Evolutionary conservation across 2,888 invertebrate genomes (phyloP), one percentile per base, ranked within the genome.

Genomic region (Drosophila putrida): DNA sequence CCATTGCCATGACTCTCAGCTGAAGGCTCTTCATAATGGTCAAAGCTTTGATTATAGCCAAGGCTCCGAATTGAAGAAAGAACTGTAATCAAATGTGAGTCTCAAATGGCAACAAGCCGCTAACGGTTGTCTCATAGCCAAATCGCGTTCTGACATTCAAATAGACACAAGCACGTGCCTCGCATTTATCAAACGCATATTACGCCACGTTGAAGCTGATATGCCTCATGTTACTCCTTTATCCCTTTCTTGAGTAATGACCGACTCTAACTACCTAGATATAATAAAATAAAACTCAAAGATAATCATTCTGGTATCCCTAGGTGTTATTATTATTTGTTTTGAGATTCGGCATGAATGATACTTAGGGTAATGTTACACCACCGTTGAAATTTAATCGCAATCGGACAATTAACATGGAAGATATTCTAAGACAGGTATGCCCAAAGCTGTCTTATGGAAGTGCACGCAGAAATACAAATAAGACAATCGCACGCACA

Each of bases 111-210:
- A 49, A 51, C 55, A 44, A 57, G 55, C 44, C 55, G 44, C 33
- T 35, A 57, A 57, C 55, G 8, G 27, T 76, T 76, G 69, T 65
- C 57, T 38, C 4, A 57, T 60, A 60, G 63, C 69, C 69, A 66
- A 66, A 62, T 72, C 53, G 28, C 63, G 62, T 69, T 61, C 58
- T 67, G 65, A 38, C 51, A 73, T 65, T 57, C 57, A 74, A 63
- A 70, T 60, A 64, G 75, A 63, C 64, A 61, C 47, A 36, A 11
- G 35, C 79, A 79, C 79, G 79, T 80, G 79, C 79, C 72, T 44
- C 63, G 63, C 69, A 75, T 77, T 80, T 80, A 80, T 77, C 79
- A 79, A 73, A 76, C 57, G 66, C 77, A 80, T 80, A 80, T 79
- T 74, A 79, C 71, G 79, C 71, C 53, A 54, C 58, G 53, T 43